phyloP scores from a whole-genome alignment of 2,113 vertebrate species.

The Pseudorasbora parva region DNA sequence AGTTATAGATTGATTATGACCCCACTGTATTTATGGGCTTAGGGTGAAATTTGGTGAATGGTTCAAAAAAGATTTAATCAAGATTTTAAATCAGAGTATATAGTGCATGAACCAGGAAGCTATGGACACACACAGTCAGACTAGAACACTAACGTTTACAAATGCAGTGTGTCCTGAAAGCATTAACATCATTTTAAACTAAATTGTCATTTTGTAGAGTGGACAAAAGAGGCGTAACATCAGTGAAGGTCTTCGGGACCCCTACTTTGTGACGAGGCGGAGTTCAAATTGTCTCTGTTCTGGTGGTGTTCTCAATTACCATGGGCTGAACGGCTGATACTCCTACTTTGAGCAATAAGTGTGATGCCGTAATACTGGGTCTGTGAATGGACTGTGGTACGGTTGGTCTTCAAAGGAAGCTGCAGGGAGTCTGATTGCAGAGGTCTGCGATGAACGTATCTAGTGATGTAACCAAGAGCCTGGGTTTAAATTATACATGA shows the following conservation, averaged over 20 bases:
- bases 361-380: slow-evolving; percentile 1
- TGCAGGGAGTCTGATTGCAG: slow-evolving; percentile 40
- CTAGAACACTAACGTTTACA: not conserved
- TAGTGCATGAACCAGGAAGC: not conserved
- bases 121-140: not conserved
- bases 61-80: not conserved
- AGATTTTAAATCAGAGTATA: not conserved
- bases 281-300: slow-evolving; percentile 34
- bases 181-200: slow-evolving; percentile 6
- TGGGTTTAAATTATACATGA: slow-evolving; percentile 49
- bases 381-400: not conserved
- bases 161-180: not conserved
- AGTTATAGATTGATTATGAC: not conserved
- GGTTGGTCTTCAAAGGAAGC: slow-evolving; percentile 41
- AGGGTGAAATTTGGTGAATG: not conserved
- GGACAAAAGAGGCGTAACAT: slow-evolving; percentile 15
- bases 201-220: not conserved
- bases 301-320: slow-evolving; percentile 22
- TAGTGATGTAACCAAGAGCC: slow-evolving; percentile 35
- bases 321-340: slow-evolving; percentile 32
- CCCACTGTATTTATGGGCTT: not conserved
- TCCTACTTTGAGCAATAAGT: slow-evolving; percentile 30
- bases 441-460: slow-evolving; percentile 16
- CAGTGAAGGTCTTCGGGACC: not conserved
- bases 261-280: not conserved